phyloP scores from a whole-genome alignment of 2,888 invertebrate genomes.

The Acrocyrtus sp. region DNA sequence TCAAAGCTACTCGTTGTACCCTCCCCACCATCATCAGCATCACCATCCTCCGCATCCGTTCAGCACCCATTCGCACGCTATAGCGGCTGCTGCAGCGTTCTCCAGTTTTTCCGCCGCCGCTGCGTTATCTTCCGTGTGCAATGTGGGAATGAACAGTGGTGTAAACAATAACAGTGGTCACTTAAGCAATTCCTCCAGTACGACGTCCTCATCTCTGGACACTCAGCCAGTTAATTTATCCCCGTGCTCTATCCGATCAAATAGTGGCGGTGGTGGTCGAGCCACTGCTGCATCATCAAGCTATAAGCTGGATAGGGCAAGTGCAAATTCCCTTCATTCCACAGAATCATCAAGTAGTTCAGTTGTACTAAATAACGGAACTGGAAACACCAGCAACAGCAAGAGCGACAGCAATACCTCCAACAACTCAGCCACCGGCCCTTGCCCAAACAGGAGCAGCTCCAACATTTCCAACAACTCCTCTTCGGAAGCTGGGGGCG shows the following conservation, averaged over 20 bases:
- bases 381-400: neutral
- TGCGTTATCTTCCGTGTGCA: conserved; percentile 27
- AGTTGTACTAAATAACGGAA: neutral
- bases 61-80: conserved; percentile 24
- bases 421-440: neutral
- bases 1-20: conserved; percentile 25
- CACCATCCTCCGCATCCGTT: conserved; percentile 18
- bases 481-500: neutral
- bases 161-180: conserved; percentile 5
- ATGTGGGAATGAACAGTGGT: conserved; percentile 9
- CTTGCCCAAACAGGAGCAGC: conserved; percentile 14
- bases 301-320: conserved; percentile 19
- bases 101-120: conserved; percentile 51
- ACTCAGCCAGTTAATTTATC: conserved; percentile 47
- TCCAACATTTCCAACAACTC: neutral
- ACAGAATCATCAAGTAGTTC: conserved; percentile 15
- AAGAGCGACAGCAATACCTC: neutral
- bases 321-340: conserved; percentile 9
- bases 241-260: conserved; percentile 32
- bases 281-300: conserved; percentile 2
- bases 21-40: conserved; percentile 13
- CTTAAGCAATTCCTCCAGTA: neutral
- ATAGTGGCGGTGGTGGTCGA: conserved; percentile 19
- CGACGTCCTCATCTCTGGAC: conserved; percentile 8
- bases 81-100: conserved; percentile 51